Base-by-base conservation (phyloP, 2,113 vertebrate genomes). In the Sander vitreus region DNA sequence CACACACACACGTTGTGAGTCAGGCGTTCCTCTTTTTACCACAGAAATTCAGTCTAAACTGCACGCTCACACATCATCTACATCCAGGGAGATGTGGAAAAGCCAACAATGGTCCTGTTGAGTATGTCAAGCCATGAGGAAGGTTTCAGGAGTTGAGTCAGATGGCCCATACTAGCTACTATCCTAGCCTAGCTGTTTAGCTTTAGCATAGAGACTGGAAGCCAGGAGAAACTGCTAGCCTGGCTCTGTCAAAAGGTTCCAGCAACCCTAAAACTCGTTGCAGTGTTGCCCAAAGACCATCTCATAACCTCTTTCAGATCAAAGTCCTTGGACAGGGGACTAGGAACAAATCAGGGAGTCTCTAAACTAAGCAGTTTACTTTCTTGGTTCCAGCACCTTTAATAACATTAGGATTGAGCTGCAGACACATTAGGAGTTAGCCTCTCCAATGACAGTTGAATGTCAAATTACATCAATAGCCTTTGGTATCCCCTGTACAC, bases 381-480 rank as follows among this genome's bases (percentile, higher is more conserved):
- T 72, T 67, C 39, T 81, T 80, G 78, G 76, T 81, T 78, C 36
- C 33, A 18, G 53, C 70, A 85, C 75, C 62, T 89, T 84, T 84
- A 88, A 88, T 79, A 80, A 89, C 77, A 73, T 87, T 6, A 63
- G 60, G 67, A 85, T 53, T 27, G 76, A 89, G 75, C 84, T 12
- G 80, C 39, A 27, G 79, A 47, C 65, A 84, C 80, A 84, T 87
- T 81, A 79, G 33, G 72, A 77, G 79, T 69, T 70, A 74, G 74
- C 81, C 73, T 90, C 89, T 93, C 82, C 83, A 80, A 88, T 90
- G 89, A 90, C 86, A 78, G 82, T 19, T 86, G 88, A 91, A 94
- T 87, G 91, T 93, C 88, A 87, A 63, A 83, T 54, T 68, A 82
- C 89, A 90, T 75, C 85, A 92, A 92, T 88, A 90, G 90, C 84